Base-by-base conservation (phyloP, 2,113 vertebrate genomes). In the Sander lucioperca region DNA sequence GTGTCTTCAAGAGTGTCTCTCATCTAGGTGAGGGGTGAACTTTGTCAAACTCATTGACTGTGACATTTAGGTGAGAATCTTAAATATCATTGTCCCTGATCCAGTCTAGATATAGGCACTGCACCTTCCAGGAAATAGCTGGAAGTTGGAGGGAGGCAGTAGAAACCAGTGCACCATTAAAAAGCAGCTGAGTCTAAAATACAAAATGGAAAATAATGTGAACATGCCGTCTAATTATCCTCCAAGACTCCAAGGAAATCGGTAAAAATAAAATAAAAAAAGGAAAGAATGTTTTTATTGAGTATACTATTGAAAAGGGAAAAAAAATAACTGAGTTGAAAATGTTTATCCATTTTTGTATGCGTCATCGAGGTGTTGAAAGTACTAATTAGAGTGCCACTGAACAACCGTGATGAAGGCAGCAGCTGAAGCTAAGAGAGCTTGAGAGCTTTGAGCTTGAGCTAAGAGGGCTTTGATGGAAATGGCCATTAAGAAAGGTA, bases 1-100 rank as follows among this genome's bases (percentile, higher is more conserved):
- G 78, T n/a, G 74, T 68, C 79, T 83, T 76, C 76, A 66, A 77
- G 84, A 89, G 76, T 25, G 83, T 71, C 84, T 81, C 86, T 80
- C 88, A 74, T 74, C 54, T 30, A 77, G 73, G 88, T 80, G 86
- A 93, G 85, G 71, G 88, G 70, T 93, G 88, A 93, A 93, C 93
- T 94, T 91, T 93, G 91, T 90, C 91, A 94, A 80, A 88, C 89
- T 93, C 89, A 93, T 86, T 85, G 89, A 85, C 64, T 85, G 83
- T 91, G 92, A 93, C 94, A 93, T 93, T 93, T 91, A 85, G 84
- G 85, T 68, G 88, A 90, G 82, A 90, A 82, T 89, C 67, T 83
- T 88, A 91, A 94, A 90, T 91, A 89, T 89, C 88, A 91, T 39
- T 79, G 61, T 86, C 68, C 68, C 57, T 74, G n/a, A 86, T 87